Evolutionary conservation across 1,140 invertebrate genomes (phyloP).

Genomic region (Calliphora vicina): DNA sequence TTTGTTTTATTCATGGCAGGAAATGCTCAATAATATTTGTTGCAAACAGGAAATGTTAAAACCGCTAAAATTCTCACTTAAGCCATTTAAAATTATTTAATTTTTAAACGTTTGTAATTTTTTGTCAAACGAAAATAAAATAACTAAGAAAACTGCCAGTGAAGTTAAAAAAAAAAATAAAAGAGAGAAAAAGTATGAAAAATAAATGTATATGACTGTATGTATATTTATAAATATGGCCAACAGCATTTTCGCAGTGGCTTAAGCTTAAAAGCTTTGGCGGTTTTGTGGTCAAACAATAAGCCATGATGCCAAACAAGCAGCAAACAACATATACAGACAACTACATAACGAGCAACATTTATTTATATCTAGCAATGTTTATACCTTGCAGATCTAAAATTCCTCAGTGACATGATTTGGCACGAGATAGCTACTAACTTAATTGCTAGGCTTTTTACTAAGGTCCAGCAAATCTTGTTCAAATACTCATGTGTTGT

Average conservation of each 20-base stretch:
- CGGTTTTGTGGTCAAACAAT: slow-evolving; percentile 20
- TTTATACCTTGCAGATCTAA: too few relatives aligned
- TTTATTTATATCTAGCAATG: too few relatives aligned
- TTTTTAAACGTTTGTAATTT: slow-evolving; percentile 19
- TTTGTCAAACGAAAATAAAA: neutral
- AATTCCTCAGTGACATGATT: too few relatives aligned
- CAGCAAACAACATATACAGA: slow-evolving; percentile 3
- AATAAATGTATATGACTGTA: too few relatives aligned
- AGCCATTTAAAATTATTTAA: slow-evolving; percentile 30
- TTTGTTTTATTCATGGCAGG: neutral
- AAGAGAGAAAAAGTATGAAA: neutral
- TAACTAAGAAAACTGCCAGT: too few relatives aligned
- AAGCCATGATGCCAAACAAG: slow-evolving; percentile 4
- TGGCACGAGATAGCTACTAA: too few relatives aligned
- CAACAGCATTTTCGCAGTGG: neutral
- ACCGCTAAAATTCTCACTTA: slow-evolving; percentile 28
- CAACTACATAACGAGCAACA: neutral
- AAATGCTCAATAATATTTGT: neutral
- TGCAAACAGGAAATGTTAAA: neutral
- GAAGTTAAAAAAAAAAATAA: too few relatives aligned
- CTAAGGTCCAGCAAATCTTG: too few relatives aligned
- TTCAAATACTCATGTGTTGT: too few relatives aligned
- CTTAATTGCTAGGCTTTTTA: too few relatives aligned
- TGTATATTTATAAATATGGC: neutral
- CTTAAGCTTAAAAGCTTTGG: slow-evolving; percentile 32